A percentile compares a stretch with the other conserved stretches of the same genome.
Evolutionary conservation across 2,797 vertebrate species (phyloP).

Genomic region (Clamator glandarius): DNA sequence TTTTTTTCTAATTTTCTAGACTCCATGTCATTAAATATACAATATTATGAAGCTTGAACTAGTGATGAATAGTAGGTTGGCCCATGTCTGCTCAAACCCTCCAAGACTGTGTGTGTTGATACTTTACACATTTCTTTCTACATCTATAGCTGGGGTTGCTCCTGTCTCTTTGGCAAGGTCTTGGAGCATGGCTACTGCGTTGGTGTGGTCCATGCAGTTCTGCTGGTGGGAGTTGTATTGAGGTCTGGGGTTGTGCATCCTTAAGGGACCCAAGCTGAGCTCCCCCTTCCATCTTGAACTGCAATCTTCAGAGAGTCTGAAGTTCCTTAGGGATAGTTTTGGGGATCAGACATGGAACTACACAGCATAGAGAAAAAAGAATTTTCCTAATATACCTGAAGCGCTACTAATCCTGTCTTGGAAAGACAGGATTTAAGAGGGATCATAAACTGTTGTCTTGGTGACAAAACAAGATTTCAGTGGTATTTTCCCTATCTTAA

Average conservation of each 20-base stretch:
- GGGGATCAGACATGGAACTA: background rate
- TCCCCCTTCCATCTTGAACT: background rate
- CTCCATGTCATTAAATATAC: background rate
- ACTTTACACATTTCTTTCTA: background rate
- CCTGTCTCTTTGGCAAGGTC: background rate
- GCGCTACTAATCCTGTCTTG: background rate
- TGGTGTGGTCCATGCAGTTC: background rate
- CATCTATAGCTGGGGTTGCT: background rate
- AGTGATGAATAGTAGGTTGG: background rate
- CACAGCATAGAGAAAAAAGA: background rate
- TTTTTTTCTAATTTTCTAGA: background rate
- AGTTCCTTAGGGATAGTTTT: background rate
- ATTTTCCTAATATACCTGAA: background rate
- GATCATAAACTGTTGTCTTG: background rate
- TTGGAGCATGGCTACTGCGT: background rate
- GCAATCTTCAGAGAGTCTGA: background rate
- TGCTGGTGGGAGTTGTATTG: background rate
- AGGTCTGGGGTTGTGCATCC: background rate
- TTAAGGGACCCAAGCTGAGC: background rate
- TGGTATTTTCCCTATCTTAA: background rate
- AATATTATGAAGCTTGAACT: background rate
- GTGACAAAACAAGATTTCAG: background rate
- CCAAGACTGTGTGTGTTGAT: background rate
- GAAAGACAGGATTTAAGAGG: background rate
- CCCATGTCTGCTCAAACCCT: background rate